These are phyloP conservation scores for Lates japonicus DNA, from an alignment of 2,797 vertebrate species.

Conservation along the genomic window DNA sequence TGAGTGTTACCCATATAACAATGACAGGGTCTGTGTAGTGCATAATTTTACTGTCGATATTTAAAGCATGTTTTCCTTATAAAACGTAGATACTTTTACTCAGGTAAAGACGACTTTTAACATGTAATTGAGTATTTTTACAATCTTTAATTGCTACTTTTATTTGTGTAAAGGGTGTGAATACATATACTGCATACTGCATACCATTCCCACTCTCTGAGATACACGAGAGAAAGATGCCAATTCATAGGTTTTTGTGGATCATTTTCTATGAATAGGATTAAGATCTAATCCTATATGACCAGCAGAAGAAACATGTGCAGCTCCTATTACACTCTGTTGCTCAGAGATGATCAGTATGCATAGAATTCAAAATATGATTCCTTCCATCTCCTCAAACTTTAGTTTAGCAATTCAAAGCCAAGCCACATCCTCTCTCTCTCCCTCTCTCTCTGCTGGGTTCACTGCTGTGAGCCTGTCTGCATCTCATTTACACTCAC, in stretches of 20 bases:
- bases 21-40: neutral
- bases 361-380: conserved; percentile 74
- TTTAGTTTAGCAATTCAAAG: conserved; percentile 73
- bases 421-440: conserved; percentile 72
- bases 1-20: too few relatives aligned
- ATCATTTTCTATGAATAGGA: conserved; percentile 2
- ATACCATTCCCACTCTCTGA: neutral
- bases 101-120: neutral
- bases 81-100: neutral
- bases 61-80: neutral
- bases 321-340: conserved; percentile 8
- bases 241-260: neutral
- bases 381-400: conserved; percentile 62
- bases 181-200: neutral
- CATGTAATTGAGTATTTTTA: too few relatives aligned
- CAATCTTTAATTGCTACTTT: neutral
- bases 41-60: neutral
- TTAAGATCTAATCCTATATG: conserved; percentile 7
- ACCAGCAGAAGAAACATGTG: conserved; percentile 18
- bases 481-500: conserved; percentile 87
- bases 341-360: conserved; percentile 64
- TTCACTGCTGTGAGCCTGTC: conserved; percentile 80
- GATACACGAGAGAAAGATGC: neutral
- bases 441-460: conserved; percentile 41
- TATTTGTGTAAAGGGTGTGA: neutral